These are phyloP conservation scores for Stegastes partitus DNA, from an alignment of 2,113 vertebrate genomes.

Conservation along the genomic window DNA sequence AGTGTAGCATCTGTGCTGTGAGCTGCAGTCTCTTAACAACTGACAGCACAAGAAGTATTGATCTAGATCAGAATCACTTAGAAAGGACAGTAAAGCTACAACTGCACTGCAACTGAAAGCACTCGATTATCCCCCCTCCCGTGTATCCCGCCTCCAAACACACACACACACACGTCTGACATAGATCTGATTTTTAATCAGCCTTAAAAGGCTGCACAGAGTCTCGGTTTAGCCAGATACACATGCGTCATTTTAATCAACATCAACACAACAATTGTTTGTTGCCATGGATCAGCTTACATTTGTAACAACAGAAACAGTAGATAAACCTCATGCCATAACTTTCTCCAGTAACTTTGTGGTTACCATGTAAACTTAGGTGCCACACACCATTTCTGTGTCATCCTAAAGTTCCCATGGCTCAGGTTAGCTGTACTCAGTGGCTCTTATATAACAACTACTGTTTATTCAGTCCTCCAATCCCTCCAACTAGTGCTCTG, in stretches of 20 bases:
- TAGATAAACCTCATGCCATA: too few species aligned
- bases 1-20: conserved; percentile 2
- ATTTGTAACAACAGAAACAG: neutral
- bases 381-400: neutral
- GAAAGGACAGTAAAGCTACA: conserved; percentile 1
- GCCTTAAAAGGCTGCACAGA: conserved; percentile 2
- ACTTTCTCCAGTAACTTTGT: neutral
- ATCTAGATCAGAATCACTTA: conserved; percentile 30
- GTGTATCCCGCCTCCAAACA: neutral
- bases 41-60: conserved; percentile 32
- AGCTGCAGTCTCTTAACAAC: conserved; percentile 27
- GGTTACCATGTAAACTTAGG: neutral
- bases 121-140: neutral
- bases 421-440: neutral
- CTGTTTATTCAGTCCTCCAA: conserved; percentile 34
- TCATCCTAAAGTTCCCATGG: conserved; percentile 18
- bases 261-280: neutral
- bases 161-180: neutral
- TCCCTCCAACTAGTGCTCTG: conserved; percentile 29
- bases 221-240: neutral
- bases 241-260: neutral
- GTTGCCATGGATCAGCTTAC: neutral
- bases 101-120: conserved; percentile 14
- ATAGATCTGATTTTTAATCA: conserved; percentile 24
- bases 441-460: conserved; percentile 40